Evolutionary conservation across 2,888 invertebrate species (phyloP).

Genomic region (Lamellibrachia satsuma): DNA sequence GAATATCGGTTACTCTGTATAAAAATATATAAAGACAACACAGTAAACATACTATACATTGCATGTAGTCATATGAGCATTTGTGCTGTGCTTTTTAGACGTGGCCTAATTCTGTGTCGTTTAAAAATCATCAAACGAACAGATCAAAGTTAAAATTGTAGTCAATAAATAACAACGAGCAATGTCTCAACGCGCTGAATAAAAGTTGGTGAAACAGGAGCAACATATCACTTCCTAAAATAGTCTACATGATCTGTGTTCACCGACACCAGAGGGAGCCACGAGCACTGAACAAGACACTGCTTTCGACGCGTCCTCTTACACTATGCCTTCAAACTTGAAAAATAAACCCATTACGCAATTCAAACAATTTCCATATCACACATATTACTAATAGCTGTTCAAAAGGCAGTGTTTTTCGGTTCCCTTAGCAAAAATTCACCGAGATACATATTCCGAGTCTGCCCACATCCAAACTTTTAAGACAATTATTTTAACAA

Average conservation of each 20-base stretch:
- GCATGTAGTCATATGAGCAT: conserved; percentile 17
- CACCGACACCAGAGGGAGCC: background rate
- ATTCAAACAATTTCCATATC: background rate
- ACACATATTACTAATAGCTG: background rate
- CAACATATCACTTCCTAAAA: background rate
- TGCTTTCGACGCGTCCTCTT: background rate
- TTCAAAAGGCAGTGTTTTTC: background rate
- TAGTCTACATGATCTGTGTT: conserved; percentile 3
- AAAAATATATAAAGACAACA: conserved; percentile 17
- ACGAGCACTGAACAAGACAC: background rate
- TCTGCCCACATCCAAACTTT: background rate
- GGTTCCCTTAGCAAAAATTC: background rate
- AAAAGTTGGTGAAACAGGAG: conserved; percentile 4
- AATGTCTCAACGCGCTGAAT: background rate
- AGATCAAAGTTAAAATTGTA: background rate
- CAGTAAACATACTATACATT: conserved; percentile 17
- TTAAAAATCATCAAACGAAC: background rate
- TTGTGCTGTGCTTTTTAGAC: background rate
- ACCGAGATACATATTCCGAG: background rate
- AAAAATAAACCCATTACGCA: background rate
- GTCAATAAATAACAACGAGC: background rate
- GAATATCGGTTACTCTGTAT: background rate
- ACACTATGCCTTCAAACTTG: background rate
- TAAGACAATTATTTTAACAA: background rate
- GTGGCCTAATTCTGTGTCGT: background rate